phyloP scores from a whole-genome alignment of 30 jellyfish, hydroid and myxozoan genomes.

The Aurelia sp. region DNA sequence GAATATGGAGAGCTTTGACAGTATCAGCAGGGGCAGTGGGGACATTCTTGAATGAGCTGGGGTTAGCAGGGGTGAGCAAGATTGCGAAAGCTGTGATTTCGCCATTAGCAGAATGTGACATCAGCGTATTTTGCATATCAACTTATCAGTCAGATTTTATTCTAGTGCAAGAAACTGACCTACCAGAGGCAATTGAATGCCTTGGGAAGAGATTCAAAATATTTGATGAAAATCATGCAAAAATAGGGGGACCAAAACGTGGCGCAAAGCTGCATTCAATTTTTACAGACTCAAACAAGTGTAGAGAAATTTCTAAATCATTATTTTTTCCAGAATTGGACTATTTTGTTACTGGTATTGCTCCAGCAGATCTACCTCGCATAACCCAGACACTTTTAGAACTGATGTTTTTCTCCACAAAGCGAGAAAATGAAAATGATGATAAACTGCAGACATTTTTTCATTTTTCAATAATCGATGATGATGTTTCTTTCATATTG shows the following conservation, averaged over 20 bases:
- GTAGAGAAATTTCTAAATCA: constrained; percentile 18
- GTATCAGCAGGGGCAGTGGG: constrained; percentile 99
- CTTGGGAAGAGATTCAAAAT: constrained; percentile 82
- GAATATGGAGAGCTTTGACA: constrained; percentile 91
- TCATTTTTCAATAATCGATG: constrained; percentile 88
- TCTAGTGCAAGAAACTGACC: constrained; percentile 87
- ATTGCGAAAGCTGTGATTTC: constrained; percentile 94
- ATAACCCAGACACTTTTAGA: constrained; percentile 82
- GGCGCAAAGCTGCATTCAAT: constrained; percentile 43
- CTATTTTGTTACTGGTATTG: constrained; percentile 88
- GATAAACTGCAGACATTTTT: constrained; percentile 55
- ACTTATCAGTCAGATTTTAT: constrained; percentile 97
- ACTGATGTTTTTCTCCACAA: constrained; percentile 79
- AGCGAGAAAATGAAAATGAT: background rate
- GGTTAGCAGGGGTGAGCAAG: constrained; percentile 92
- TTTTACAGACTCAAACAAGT: constrained; percentile 17
- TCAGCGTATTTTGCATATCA: constrained; percentile 93
- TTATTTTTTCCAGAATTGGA: constrained; percentile 34
- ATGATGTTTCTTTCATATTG: constrained; percentile 90
- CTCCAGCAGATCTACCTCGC: constrained; percentile 65
- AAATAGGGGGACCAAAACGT: constrained; percentile 63
- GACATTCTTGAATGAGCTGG: constrained; percentile 63
- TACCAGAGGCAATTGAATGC: constrained; percentile 65
- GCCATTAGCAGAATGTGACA: constrained; percentile 94
- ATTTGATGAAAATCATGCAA: constrained; percentile 85